Evolutionary conservation across 1,140 invertebrate species (phyloP).

Genomic region (Meteorus sp.): DNA sequence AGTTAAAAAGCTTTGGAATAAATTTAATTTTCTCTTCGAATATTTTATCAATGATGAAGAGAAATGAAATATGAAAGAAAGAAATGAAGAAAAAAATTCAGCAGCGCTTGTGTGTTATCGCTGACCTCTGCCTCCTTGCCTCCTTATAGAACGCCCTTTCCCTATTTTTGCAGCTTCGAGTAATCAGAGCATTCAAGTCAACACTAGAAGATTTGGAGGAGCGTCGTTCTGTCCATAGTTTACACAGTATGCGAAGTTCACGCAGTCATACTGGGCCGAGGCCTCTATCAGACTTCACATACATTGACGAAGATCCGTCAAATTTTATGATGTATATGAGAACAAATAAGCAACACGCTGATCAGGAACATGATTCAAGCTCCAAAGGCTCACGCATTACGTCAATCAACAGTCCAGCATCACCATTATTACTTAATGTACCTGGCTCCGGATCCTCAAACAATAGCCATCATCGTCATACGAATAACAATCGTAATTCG

Average conservation of each 20-base stretch:
- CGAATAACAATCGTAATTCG: constrained; percentile 45
- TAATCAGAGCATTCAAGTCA: constrained; percentile 99
- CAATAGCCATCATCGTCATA: constrained; percentile 45
- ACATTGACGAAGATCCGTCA: constrained; percentile 85
- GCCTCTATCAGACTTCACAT: constrained; percentile 86
- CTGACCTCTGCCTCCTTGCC: constrained; percentile 55
- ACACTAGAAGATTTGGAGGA: constrained; percentile 99
- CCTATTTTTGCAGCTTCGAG: constrained; percentile 95
- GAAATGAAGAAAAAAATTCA: constrained; percentile 37
- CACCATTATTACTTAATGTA: constrained; percentile 53
- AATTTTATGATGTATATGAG: constrained; percentile 57
- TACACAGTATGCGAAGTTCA: constrained; percentile 89
- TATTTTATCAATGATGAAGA: constrained; percentile 17
- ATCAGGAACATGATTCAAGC: constrained; percentile 45
- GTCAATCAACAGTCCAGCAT: constrained; percentile 51
- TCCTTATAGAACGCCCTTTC: constrained; percentile 57
- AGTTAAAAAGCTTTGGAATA: not conserved
- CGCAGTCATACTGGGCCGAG: constrained; percentile 77
- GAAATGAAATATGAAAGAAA: constrained; percentile 27
- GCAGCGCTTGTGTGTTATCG: constrained; percentile 53
- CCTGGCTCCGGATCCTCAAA: constrained; percentile 46
- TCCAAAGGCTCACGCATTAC: constrained; percentile 43
- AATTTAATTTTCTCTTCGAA: not conserved
- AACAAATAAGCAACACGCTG: constrained; percentile 47
- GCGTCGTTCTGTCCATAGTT: constrained; percentile 95